Conservation (phyloP, 2,797 vertebrate genomes). For the Cyprinella venusta region DNA sequence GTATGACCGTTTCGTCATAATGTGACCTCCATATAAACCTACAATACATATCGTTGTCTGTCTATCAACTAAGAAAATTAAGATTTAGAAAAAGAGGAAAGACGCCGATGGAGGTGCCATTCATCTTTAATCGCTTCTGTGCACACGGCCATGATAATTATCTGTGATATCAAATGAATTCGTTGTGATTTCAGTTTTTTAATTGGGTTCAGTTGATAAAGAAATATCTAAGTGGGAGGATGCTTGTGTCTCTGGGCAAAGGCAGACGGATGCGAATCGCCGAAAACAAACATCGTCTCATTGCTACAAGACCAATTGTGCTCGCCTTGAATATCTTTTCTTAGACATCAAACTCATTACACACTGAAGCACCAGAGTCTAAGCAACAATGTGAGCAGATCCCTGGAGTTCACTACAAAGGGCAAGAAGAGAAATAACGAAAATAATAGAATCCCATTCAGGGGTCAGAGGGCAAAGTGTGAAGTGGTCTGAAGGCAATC, state of each 20-base stretch:
- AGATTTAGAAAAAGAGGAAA: conserved; percentile 17
- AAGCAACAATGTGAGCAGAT: conserved; percentile 7
- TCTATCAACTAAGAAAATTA: conserved; percentile 17
- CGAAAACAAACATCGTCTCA: conserved; percentile 1
- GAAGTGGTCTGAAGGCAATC: conserved; percentile 30
- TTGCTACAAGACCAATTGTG: not conserved
- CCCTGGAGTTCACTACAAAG: conserved; percentile 25
- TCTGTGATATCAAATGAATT: conserved; percentile 69
- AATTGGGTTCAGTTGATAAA: conserved; percentile 75
- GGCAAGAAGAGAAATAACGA: conserved; percentile 1
- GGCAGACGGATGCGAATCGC: conserved; percentile 58
- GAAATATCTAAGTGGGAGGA: conserved; percentile 64
- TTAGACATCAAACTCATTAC: conserved; percentile 40
- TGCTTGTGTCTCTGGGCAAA: conserved; percentile 65
- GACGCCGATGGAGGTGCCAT: conserved; percentile 22
- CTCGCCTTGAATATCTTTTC: conserved; percentile 31
- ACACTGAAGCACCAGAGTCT: conserved; percentile 1
- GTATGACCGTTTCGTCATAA: not conserved
- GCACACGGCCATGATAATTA: conserved; percentile 65
- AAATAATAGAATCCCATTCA: conserved; percentile 31
- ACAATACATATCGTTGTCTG: not conserved
- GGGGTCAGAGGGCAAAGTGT: conserved; percentile 23
- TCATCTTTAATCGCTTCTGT: conserved; percentile 62
- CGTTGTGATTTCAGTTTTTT: conserved; percentile 72
- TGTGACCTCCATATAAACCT: conserved; percentile 5